These are phyloP conservation scores for Drosophila melanosoma DNA, from an alignment of 2,888 invertebrate species.

Conservation along the genomic window DNA sequence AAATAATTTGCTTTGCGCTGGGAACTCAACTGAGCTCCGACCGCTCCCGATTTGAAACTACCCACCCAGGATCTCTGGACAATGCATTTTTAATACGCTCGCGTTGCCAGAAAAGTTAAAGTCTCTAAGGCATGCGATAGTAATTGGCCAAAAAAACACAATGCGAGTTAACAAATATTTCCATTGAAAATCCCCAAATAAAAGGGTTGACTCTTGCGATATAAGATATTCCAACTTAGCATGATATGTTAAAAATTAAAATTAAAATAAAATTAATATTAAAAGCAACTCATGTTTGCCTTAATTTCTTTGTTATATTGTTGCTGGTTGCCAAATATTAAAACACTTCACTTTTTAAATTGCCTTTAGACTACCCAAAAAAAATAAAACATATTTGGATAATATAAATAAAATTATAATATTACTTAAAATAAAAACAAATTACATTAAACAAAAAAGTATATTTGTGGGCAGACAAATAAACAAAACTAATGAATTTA, in stretches of 20 bases:
- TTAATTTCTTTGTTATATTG: background rate
- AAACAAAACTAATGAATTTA: no score
- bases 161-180: background rate
- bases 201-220: background rate
- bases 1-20: constrained; percentile 60
- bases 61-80: constrained; percentile 9
- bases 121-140: constrained; percentile 12
- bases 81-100: constrained; percentile 41
- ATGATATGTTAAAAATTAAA: no score
- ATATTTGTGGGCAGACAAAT: no score
- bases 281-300: background rate
- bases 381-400: background rate
- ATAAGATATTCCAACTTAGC: background rate
- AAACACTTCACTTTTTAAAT: background rate
- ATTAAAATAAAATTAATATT: background rate
- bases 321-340: background rate
- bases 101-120: constrained; percentile 23
- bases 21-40: constrained; percentile 15
- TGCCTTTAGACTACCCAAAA: background rate
- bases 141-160: constrained; percentile 21
- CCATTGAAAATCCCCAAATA: background rate
- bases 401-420: no score
- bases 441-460: no score
- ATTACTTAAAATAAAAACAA: no score
- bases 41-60: constrained; percentile 32